Conservation (phyloP, 2,888 invertebrate genomes). For the Diabrotica balteata region DNA sequence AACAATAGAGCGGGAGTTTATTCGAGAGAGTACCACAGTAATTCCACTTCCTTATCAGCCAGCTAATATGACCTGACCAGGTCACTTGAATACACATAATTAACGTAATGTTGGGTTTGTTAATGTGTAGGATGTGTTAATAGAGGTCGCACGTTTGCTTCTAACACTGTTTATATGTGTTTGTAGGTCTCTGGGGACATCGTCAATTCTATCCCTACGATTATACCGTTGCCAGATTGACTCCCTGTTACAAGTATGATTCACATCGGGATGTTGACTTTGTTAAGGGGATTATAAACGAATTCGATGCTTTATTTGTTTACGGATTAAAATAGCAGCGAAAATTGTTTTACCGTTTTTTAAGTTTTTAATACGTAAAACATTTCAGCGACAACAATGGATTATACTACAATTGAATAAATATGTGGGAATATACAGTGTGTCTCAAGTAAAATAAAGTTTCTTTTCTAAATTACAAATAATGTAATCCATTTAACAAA, state of each 20-base stretch:
- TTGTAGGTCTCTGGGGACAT: slow-evolving; percentile 30
- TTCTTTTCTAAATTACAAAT: too few species aligned
- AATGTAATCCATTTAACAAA: too few species aligned
- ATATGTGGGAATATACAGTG: too few species aligned
- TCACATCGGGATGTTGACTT: too few species aligned
- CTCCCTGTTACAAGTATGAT: not conserved
- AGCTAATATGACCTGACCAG: slow-evolving; percentile 27
- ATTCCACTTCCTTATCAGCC: slow-evolving; percentile 31
- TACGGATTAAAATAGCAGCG: too few species aligned
- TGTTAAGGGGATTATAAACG: too few species aligned
- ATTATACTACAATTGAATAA: too few species aligned
- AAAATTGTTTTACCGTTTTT: too few species aligned
- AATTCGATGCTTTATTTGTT: too few species aligned
- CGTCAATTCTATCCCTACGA: slow-evolving; percentile 15
- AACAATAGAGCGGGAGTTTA: slow-evolving; percentile 2
- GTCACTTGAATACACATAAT: slow-evolving; percentile 37
- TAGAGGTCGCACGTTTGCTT: slow-evolving; percentile 31
- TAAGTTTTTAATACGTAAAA: too few species aligned
- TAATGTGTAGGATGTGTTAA: slow-evolving; percentile 38
- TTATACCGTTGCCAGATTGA: not conserved
- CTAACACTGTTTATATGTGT: slow-evolving; percentile 33
- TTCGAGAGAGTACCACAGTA: slow-evolving; percentile 13
- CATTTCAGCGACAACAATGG: too few species aligned
- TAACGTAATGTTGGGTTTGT: slow-evolving; percentile 37
- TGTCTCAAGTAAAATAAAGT: too few species aligned